phyloP scores from a whole-genome alignment of 2,888 invertebrate species.

The Dorcus parallelipipedus region DNA sequence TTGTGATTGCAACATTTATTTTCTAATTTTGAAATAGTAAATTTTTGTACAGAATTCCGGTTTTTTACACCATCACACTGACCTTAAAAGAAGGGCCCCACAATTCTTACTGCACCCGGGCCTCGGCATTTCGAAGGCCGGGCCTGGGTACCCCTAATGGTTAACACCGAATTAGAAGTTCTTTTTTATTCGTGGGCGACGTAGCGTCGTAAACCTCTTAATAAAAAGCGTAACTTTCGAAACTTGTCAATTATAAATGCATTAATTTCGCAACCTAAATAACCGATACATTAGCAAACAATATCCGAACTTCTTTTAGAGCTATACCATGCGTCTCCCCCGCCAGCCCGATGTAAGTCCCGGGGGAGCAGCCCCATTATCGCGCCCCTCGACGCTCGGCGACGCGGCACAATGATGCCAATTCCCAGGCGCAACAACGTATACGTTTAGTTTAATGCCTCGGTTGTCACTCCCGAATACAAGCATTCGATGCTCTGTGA shows the following conservation, averaged over 20 bases:
- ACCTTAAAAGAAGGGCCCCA: no score
- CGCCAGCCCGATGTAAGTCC: slow-evolving; percentile 46
- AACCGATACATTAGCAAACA: slow-evolving; percentile 11
- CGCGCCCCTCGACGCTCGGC: slow-evolving; percentile 43
- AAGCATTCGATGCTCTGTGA: slow-evolving; percentile 24
- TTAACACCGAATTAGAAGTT: no score
- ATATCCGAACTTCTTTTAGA: slow-evolving; percentile 9
- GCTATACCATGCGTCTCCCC: slow-evolving; percentile 39
- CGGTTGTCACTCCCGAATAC: slow-evolving; percentile 44
- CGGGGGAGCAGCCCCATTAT: slow-evolving; percentile 48
- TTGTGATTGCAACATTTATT: no score
- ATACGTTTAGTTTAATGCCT: slow-evolving; percentile 48
- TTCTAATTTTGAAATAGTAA: no score
- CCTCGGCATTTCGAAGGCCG: no score
- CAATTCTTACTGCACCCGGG: no score
- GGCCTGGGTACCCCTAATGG: no score
- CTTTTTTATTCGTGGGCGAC: no score
- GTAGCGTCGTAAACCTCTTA: no score
- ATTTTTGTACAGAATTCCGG: no score
- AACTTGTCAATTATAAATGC: slow-evolving; percentile 13
- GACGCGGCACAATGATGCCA: slow-evolving; percentile 46
- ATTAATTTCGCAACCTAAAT: slow-evolving; percentile 6
- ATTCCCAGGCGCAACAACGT: slow-evolving; percentile 47
- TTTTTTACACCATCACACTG: no score
- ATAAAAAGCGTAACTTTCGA: neutral